Evolutionary conservation across 2,113 vertebrate genomes (phyloP).

Genomic region (Passerina amoena): DNA sequence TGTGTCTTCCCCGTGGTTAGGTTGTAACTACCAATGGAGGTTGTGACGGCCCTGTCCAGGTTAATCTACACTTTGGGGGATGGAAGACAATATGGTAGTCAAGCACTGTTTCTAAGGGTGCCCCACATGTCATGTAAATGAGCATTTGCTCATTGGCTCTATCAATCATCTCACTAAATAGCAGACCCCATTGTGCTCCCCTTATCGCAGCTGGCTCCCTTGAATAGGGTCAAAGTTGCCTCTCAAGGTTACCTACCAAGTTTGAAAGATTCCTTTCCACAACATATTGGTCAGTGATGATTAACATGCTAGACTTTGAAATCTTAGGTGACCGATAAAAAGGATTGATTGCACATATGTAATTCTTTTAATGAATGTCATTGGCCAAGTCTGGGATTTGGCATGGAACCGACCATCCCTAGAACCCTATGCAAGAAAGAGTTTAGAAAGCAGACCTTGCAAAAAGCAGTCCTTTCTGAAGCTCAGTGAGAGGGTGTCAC

Average conservation of each 20-base stretch:
- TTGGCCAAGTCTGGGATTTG: neutral
- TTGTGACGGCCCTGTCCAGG: neutral
- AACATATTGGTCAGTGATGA: neutral
- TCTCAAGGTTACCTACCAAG: neutral
- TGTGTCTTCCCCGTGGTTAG: neutral
- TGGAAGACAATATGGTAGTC: neutral
- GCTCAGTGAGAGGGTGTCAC: neutral
- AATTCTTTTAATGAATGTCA: neutral
- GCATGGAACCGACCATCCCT: neutral
- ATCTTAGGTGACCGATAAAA: neutral
- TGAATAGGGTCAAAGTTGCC: neutral
- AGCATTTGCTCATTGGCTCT: neutral
- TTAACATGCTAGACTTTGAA: neutral
- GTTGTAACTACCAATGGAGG: neutral
- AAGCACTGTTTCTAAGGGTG: neutral
- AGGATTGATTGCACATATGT: neutral
- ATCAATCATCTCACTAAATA: neutral
- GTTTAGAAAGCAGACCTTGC: neutral
- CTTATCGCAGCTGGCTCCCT: neutral
- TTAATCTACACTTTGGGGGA: neutral
- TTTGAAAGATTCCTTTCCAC: neutral
- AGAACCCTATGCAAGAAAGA: neutral
- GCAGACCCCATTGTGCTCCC: accelerated
- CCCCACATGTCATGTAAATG: neutral
- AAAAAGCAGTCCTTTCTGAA: neutral